Evolutionary conservation across 2,797 vertebrate genomes (phyloP).

Genomic region (Rhyacichthys aspro): DNA sequence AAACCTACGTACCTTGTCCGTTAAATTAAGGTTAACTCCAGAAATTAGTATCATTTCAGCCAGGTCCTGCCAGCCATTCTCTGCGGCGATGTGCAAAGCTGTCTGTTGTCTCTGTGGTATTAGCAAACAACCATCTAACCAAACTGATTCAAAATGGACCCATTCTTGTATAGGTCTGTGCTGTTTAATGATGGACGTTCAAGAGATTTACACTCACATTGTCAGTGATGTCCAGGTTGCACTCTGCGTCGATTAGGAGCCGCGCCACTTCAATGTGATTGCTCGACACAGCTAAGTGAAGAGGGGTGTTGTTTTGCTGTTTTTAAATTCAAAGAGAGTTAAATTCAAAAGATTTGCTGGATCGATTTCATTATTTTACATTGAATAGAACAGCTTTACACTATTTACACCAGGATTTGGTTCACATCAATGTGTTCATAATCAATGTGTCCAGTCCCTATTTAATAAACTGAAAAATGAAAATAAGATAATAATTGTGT

Average conservation of each 20-base stretch:
- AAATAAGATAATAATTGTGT: no score
- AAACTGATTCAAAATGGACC: no score
- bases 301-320: slow-evolving; percentile 82
- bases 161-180: no score
- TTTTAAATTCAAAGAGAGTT: slow-evolving; percentile 15
- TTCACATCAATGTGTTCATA: no score
- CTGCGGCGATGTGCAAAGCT: slow-evolving; percentile 86
- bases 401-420: no score
- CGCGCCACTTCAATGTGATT: slow-evolving; percentile 81
- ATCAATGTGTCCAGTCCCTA: no score
- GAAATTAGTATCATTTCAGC: slow-evolving; percentile 88
- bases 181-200: no score
- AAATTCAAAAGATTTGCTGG: not conserved
- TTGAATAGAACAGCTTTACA: no score
- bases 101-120: slow-evolving; percentile 86
- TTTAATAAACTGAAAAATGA: no score
- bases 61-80: slow-evolving; percentile 83
- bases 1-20: slow-evolving; percentile 88
- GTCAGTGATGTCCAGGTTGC: slow-evolving; percentile 86
- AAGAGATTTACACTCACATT: slow-evolving; percentile 76
- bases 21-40: slow-evolving; percentile 85
- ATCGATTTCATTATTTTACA: not conserved
- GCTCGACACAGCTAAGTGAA: slow-evolving; percentile 82
- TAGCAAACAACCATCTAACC: no score
- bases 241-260: slow-evolving; percentile 80